Percentiles rank a stretch among this genome's conserved stretches.
Conservation (phyloP, 2,113 vertebrate genomes). For the Lipophrys pholis region DNA sequence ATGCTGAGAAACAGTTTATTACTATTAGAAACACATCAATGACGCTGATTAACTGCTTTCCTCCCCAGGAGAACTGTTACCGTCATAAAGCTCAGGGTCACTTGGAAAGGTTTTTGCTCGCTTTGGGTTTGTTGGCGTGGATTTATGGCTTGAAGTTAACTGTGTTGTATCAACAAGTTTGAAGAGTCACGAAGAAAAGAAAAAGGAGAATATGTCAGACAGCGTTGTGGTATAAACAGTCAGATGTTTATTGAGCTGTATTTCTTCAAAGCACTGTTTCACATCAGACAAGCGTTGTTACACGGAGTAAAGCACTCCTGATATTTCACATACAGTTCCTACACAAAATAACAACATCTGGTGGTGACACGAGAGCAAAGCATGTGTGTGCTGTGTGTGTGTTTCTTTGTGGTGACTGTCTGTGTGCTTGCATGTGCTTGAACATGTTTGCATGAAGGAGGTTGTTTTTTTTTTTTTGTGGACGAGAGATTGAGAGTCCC, state of each 20-base stretch:
- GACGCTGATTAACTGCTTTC: no score
- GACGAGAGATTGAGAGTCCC: conserved; percentile 50
- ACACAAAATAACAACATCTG: conserved; percentile 58
- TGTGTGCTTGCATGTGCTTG: conserved; percentile 50
- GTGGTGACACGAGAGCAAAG: conserved; percentile 22
- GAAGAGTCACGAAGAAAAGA: no score
- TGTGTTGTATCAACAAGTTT: no score
- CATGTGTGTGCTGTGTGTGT: conserved; percentile 39
- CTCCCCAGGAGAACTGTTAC: no score
- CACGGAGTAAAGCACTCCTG: conserved; percentile 56
- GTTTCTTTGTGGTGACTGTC: conserved; percentile 33
- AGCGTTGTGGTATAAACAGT: conserved; percentile 63
- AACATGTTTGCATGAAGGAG: conserved; percentile 1
- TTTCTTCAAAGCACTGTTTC: conserved; percentile 64
- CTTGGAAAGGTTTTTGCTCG: no score
- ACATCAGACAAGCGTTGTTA: conserved; percentile 63
- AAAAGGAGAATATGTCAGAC: conserved; percentile 11
- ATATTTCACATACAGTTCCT: conserved; percentile 58
- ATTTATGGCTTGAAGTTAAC: no score
- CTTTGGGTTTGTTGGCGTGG: no score
- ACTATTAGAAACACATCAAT: no score
- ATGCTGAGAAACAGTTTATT: no score
- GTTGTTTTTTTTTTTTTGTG: conserved; percentile 8
- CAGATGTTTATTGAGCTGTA: conserved; percentile 80
- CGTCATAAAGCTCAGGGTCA: no score